Conservation (phyloP, 2,113 vertebrate genomes). For the Psephotus haematonotus region DNA sequence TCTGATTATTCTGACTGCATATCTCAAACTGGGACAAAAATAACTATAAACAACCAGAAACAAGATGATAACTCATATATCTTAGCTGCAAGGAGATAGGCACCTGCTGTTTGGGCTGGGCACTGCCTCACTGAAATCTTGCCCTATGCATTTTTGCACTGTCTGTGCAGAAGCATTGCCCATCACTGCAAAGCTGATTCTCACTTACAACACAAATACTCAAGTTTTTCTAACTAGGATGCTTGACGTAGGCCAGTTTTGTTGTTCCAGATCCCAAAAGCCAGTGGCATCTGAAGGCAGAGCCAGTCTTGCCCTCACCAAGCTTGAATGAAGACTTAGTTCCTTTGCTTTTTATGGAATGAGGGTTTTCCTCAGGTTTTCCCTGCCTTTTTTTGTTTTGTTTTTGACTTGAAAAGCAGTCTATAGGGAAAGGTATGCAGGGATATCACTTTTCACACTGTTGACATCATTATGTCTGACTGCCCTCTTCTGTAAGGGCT, state of each 20-base stretch:
- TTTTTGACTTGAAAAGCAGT: not conserved
- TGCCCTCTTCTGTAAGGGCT: not conserved
- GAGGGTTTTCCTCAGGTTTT: not conserved
- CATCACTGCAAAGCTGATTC: not conserved
- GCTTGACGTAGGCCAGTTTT: not conserved
- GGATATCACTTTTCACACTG: not conserved
- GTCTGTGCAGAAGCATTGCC: not conserved
- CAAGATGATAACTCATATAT: not conserved
- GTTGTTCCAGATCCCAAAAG: not conserved
- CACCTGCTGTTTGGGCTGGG: not conserved
- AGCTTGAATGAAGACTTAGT: not conserved
- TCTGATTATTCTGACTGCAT: not conserved
- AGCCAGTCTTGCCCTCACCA: rapidly evolving
- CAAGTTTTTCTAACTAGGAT: not conserved
- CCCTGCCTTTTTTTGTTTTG: rapidly evolving
- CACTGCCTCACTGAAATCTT: not conserved
- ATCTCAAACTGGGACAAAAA: not conserved
- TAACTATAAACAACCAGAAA: not conserved
- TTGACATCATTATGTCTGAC: not conserved
- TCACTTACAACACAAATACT: not conserved
- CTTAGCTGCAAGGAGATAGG: not conserved
- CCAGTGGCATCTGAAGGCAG: not conserved
- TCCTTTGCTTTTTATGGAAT: not conserved
- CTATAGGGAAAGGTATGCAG: not conserved
- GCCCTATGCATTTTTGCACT: not conserved